Evolutionary conservation across 1,140 invertebrate genomes (phyloP).

Genomic region (Aphis gossypii): DNA sequence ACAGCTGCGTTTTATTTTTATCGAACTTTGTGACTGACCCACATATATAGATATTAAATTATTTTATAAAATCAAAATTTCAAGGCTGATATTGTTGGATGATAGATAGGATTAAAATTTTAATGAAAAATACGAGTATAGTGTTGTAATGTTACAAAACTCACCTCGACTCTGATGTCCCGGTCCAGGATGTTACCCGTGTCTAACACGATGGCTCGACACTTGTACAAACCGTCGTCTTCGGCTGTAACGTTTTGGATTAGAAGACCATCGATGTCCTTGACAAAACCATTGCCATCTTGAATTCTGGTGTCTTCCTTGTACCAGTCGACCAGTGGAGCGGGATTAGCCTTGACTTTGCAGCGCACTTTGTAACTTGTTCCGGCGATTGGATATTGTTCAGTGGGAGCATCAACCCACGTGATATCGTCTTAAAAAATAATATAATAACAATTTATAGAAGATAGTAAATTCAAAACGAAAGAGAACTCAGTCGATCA

Average conservation of each 20-base stretch:
- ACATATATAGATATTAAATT: too few species aligned
- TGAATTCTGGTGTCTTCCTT: constrained; percentile 73
- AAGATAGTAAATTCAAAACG: background rate
- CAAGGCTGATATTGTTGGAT: too few species aligned
- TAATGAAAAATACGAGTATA: too few species aligned
- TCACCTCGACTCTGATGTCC: constrained; percentile 80
- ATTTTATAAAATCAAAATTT: too few species aligned
- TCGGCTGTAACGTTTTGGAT: constrained; percentile 80
- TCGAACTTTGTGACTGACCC: too few species aligned
- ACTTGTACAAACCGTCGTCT: constrained; percentile 86
- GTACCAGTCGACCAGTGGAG: constrained; percentile 83
- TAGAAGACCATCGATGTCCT: constrained; percentile 77
- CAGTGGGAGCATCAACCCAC: constrained; percentile 82
- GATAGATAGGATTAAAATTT: background rate
- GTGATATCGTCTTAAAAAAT: constrained; percentile 77
- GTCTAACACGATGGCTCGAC: constrained; percentile 79
- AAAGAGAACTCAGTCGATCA: background rate
- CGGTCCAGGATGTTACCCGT: constrained; percentile 80
- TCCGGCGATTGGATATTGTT: constrained; percentile 82
- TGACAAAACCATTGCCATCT: constrained; percentile 74
- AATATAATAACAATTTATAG: background rate
- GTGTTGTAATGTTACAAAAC: background rate
- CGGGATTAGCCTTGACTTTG: constrained; percentile 82
- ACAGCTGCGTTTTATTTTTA: too few species aligned
- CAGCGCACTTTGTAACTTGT: constrained; percentile 81